Percentiles rank a stretch among this genome's conserved stretches.
Evolutionary conservation across 1,140 invertebrate genomes (phyloP).

Genomic region (Drosophila pectinifera): DNA sequence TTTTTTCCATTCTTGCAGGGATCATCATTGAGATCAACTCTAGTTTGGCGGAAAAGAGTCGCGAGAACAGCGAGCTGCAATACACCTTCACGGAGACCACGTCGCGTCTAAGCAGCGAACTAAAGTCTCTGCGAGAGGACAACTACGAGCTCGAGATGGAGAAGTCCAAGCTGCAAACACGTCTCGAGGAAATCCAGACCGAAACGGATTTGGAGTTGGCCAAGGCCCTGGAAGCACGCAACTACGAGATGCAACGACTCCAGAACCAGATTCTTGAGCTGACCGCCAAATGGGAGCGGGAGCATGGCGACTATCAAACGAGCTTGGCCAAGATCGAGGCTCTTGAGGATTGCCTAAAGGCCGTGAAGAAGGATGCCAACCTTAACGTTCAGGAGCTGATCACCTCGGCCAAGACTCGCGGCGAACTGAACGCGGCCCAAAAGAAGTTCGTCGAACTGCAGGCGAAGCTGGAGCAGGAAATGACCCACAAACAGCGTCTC

Average conservation of each 20-base stretch:
- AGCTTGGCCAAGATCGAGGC: constrained; percentile 80
- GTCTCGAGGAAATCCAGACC: constrained; percentile 84
- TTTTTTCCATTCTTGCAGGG: constrained; percentile 49
- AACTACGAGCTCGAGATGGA: constrained; percentile 77
- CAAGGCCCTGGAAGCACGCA: constrained; percentile 79
- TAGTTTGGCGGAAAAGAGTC: constrained; percentile 85
- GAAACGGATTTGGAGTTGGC: constrained; percentile 78
- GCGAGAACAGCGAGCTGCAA: constrained; percentile 86
- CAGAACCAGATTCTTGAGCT: constrained; percentile 73
- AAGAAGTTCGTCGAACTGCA: constrained; percentile 83
- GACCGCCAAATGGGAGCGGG: constrained; percentile 62
- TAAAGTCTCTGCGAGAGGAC: constrained; percentile 73
- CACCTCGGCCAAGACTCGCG: constrained; percentile 85
- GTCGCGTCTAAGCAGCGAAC: constrained; percentile 79
- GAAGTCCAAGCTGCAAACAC: constrained; percentile 85
- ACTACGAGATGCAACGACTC: constrained; percentile 83
- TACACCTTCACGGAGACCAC: constrained; percentile 85
- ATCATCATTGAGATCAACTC: constrained; percentile 86
- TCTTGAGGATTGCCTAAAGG: constrained; percentile 85
- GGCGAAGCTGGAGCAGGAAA: constrained; percentile 84
- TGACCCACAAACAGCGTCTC: constrained; percentile 62
- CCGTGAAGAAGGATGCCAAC: constrained; percentile 84
- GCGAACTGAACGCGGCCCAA: constrained; percentile 85
- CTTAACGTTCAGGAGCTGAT: constrained; percentile 84
- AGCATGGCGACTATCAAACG: constrained; percentile 71